Conservation (phyloP, 2,113 vertebrate genomes). For the Labeo catla region DNA sequence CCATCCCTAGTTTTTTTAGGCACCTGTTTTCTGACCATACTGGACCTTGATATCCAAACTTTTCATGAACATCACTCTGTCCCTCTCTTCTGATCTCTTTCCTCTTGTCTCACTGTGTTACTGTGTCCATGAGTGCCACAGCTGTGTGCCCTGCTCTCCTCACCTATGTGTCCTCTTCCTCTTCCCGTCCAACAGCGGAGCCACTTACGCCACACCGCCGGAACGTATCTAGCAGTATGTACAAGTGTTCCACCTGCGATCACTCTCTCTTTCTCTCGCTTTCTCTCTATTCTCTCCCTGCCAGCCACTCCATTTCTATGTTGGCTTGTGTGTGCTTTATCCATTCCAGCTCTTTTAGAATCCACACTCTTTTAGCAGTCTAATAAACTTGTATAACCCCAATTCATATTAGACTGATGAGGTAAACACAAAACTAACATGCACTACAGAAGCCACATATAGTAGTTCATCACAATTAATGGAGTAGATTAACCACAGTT, state of each 20-base stretch:
- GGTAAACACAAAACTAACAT: background rate
- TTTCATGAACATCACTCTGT: slow-evolving; percentile 11
- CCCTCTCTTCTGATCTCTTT: background rate
- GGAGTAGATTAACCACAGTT: slow-evolving; percentile 2
- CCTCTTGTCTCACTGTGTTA: slow-evolving; percentile 60
- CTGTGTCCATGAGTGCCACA: slow-evolving; percentile 71
- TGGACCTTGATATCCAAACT: background rate
- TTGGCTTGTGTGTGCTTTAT: slow-evolving; percentile 64
- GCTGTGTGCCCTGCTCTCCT: slow-evolving; percentile 79
- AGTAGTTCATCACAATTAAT: background rate
- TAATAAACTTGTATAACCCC: slow-evolving; percentile 35
- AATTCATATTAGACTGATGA: background rate
- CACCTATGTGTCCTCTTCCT: slow-evolving; percentile 80
- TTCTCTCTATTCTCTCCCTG: slow-evolving; percentile 34
- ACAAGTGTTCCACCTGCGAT: slow-evolving; percentile 75
- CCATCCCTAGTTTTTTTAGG: background rate
- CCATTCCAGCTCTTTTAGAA: slow-evolving; percentile 55
- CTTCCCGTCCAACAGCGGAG: slow-evolving; percentile 86
- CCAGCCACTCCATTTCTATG: slow-evolving; percentile 55
- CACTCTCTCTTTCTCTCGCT: slow-evolving; percentile 38
- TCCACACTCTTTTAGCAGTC: slow-evolving; percentile 43
- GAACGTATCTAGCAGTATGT: slow-evolving; percentile 94
- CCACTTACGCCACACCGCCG: slow-evolving; percentile 84
- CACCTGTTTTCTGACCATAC: background rate
- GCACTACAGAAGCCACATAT: background rate